Base-by-base conservation (phyloP, 2,888 invertebrate species). In the Macrosoma leucophasiata region DNA sequence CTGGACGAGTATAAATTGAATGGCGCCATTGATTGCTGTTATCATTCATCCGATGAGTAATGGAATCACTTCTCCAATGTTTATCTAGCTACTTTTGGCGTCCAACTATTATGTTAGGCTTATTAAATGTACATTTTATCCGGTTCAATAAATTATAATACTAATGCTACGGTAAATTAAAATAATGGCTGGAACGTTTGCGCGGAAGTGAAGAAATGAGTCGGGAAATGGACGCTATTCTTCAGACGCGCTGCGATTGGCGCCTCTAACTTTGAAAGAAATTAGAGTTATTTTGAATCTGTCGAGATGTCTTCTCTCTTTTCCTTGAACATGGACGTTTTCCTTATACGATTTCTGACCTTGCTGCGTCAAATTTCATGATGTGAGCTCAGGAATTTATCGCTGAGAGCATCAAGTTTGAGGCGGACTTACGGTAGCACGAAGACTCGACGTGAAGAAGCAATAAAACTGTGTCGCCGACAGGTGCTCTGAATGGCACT, bases 201-300 rank as follows among this genome's bases (percentile, higher is more conserved):
- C 55, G 55, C 63, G 71, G 72, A 77, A 71, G 61, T 56, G 53
- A 48, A 53, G 54, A 55, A 63, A 61, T 58, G 69, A 56, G 59
- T 55, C 55, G 55, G 75, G 75, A 78, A 81, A 77, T 72, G 60
- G 62, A 55, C 51, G 55, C 62, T 58, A 73, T 72, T 67, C 59
- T 68, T 72, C 63, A 67, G 56, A 41, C 58, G 57, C 48, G 50
- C 43, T 43, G 52, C 60, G 66, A 67, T 72, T 69, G 72, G 66
- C 60, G 66, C 58, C 59, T 55, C 40, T 46, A 29, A 35, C n/a
- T n/a, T n/a, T n/a, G n/a, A n/a, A n/a, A n/a, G n/a, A n/a, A n/a
- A n/a, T n/a, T n/a, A n/a, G n/a, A n/a, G n/a, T n/a, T n/a, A n/a
- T n/a, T n/a, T n/a, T n/a, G n/a, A n/a, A n/a, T n/a, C n/a, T n/a